phyloP scores from a whole-genome alignment of 35 echinoderm and acorn worm species.

The Holothuria glaberrima region DNA sequence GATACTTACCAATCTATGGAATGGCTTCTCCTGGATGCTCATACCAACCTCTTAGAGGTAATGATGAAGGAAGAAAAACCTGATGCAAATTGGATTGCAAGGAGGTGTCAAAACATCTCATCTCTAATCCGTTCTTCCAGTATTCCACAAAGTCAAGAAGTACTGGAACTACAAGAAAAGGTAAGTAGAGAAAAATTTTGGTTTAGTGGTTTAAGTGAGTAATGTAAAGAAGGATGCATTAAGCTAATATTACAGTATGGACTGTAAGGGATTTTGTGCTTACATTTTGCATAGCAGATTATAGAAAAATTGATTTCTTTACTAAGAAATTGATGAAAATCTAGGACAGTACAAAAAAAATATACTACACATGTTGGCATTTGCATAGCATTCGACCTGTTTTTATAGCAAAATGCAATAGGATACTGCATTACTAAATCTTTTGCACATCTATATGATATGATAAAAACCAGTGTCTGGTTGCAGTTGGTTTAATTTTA shows the following conservation, averaged over 20 bases:
- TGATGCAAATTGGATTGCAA: slow-evolving; percentile 77
- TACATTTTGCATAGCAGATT: too few species aligned
- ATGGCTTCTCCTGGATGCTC: slow-evolving; percentile 89
- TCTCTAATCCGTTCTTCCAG: slow-evolving; percentile 74
- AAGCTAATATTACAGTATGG: not conserved
- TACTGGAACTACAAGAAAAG: slow-evolving; percentile 84
- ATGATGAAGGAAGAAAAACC: slow-evolving; percentile 69
- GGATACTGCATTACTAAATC: too few species aligned
- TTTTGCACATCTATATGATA: too few species aligned
- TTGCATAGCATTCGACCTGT: too few species aligned
- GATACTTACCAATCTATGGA: slow-evolving; percentile 94
- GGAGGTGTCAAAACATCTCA: slow-evolving; percentile 83
- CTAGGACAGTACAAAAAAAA: too few species aligned
- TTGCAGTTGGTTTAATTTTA: too few species aligned
- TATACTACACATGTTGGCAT: too few species aligned
- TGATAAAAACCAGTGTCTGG: too few species aligned
- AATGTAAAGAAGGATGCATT: not conserved
- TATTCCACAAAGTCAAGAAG: slow-evolving; percentile 74
- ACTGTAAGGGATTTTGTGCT: too few species aligned
- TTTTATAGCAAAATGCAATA: too few species aligned
- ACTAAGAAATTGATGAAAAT: too few species aligned
- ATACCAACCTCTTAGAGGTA: slow-evolving; percentile 83
- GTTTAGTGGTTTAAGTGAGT: slow-evolving; percentile 19
- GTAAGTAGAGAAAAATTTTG: slow-evolving; percentile 79
- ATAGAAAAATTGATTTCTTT: too few species aligned